Conservation (phyloP, 2,888 invertebrate species). For the Tetragonisca angustula region DNA sequence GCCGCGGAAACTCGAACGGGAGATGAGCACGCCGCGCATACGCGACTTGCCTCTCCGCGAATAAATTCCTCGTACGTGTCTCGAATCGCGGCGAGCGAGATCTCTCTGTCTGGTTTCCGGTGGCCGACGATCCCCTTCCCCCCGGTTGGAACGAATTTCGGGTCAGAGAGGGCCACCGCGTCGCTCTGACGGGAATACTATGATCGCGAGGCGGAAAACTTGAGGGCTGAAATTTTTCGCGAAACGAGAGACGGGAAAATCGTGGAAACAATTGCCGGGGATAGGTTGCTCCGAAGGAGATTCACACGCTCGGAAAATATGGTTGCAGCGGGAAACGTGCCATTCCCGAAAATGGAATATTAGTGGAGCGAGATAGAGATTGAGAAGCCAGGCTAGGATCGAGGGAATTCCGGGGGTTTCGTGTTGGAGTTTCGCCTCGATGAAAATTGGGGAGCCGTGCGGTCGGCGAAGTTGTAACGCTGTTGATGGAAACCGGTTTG, state of each 20-base stretch:
- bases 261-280: slow-evolving; percentile 26
- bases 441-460: neutral
- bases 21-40: slow-evolving; percentile 72
- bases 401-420: neutral
- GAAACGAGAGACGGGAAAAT: neutral
- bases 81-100: slow-evolving; percentile 73
- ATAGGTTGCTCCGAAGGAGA: slow-evolving; percentile 5
- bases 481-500: neutral
- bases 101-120: slow-evolving; percentile 58
- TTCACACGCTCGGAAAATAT: neutral
- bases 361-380: neutral
- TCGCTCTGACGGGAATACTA: slow-evolving; percentile 66
- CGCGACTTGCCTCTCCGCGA: slow-evolving; percentile 75
- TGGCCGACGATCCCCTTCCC: slow-evolving; percentile 29
- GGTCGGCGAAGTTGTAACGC: neutral
- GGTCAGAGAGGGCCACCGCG: slow-evolving; percentile 16
- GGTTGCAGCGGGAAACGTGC: neutral
- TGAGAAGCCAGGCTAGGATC: neutral
- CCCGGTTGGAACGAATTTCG: slow-evolving; percentile 49
- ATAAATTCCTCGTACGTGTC: slow-evolving; percentile 82
- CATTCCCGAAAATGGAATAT: neutral
- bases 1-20: slow-evolving; percentile 71
- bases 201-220: slow-evolving; percentile 35
- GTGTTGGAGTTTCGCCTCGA: neutral
- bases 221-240: neutral